Evolutionary conservation across 2,113 vertebrate species (phyloP).

Genomic region (Junco hyemalis): DNA sequence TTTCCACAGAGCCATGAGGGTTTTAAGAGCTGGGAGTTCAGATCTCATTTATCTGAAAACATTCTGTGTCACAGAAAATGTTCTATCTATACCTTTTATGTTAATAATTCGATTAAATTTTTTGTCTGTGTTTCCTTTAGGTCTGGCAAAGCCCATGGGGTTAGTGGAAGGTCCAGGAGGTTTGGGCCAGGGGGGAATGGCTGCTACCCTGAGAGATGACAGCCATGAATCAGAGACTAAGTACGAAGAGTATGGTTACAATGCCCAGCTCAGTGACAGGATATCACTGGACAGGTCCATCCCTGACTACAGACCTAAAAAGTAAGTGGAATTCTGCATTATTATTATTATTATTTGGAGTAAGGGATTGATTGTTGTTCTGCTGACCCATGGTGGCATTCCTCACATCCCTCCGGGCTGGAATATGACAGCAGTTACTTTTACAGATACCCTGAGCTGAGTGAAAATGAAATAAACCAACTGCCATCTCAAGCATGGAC

Average conservation of each 20-base stretch:
- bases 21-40: not conserved
- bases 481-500: not conserved
- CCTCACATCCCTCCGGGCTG: not conserved
- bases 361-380: not conserved
- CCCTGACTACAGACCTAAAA: slow-evolving; percentile 96
- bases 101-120: not conserved
- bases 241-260: slow-evolving; percentile 96
- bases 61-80: not conserved
- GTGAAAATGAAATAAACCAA: not conserved
- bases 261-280: slow-evolving; percentile 94
- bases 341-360: not conserved
- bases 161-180: slow-evolving; percentile 96
- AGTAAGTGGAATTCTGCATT: slow-evolving; percentile 76
- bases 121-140: slow-evolving; percentile 58
- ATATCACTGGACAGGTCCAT: slow-evolving; percentile 96
- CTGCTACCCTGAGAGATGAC: slow-evolving; percentile 88
- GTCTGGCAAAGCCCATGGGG: slow-evolving; percentile 95
- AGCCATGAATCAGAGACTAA: slow-evolving; percentile 86
- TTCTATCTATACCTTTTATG: not conserved
- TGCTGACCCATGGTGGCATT: not conserved
- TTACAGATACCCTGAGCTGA: not conserved
- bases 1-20: not conserved
- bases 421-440: not conserved
- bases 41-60: not conserved
- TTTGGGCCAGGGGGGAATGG: slow-evolving; percentile 92